phyloP scores from a whole-genome alignment of 1,140 invertebrate genomes.

The Octopus sinensis region DNA sequence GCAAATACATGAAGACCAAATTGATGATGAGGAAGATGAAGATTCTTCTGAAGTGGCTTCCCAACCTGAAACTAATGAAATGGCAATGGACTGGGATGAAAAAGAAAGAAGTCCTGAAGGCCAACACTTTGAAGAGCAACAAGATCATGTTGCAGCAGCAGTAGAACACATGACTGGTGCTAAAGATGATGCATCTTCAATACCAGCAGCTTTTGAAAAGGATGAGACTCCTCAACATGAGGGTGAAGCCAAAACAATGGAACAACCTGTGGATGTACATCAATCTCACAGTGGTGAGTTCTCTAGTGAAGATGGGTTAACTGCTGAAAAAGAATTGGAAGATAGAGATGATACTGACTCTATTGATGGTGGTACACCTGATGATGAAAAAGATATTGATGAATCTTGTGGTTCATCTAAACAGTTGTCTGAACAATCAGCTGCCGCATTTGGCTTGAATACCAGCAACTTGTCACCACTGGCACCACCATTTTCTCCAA shows the following conservation, averaged over 20 bases:
- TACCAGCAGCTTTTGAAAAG: conserved; percentile 43
- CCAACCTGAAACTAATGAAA: conserved; percentile 18
- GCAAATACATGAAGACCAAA: not conserved
- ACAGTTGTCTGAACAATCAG: not conserved
- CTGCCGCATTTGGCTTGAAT: not conserved
- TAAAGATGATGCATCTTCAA: conserved; percentile 25
- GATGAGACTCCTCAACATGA: conserved; percentile 27
- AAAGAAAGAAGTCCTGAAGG: conserved; percentile 21
- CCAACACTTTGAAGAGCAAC: conserved; percentile 17
- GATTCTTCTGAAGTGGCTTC: conserved; percentile 25
- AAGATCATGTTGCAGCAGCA: conserved; percentile 19
- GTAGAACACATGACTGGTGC: conserved; percentile 22
- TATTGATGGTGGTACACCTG: conserved; percentile 32
- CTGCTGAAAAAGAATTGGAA: conserved; percentile 16
- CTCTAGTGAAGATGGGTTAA: conserved; percentile 18
- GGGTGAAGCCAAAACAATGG: conserved; percentile 1
- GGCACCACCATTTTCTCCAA: not conserved
- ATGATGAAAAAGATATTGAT: conserved; percentile 39
- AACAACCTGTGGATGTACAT: not conserved
- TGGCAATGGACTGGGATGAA: conserved; percentile 16
- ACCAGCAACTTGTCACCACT: not conserved
- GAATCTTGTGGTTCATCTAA: conserved; percentile 20
- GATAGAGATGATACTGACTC: conserved; percentile 36
- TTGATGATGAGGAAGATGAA: conserved; percentile 37
- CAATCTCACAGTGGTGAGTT: conserved; percentile 14